Base-by-base conservation (phyloP, 2,113 vertebrate genomes). In the Xyrauchen texanus region DNA sequence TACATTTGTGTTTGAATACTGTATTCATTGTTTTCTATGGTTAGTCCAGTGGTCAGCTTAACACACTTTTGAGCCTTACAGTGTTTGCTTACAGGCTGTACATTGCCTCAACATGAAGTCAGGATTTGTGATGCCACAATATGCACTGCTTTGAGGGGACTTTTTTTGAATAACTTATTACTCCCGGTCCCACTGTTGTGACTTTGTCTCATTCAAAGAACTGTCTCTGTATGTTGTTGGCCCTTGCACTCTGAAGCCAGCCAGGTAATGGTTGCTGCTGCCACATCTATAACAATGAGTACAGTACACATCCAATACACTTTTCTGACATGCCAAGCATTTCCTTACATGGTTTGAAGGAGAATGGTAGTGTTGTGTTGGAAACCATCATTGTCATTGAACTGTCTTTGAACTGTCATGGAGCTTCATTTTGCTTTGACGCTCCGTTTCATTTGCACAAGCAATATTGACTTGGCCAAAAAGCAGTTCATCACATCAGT, bases 281-380 rank as follows among this genome's bases (percentile, higher is more conserved):
- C 51, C 51, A 49, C 71, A 68, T 8, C 46, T 68, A 15, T 51
- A 68, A 51, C 66, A 68, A 9, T 68, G 47, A 46, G 8, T 68
- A 10, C 64, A 67, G 34, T 67, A 42, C 6, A 11, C 46, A 16
- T n/a, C 44, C 2, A 12, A 46, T 68, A 13, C 66, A 9, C 44
- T 15, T 68, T 52, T 5, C 51, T 52, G 51, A 52, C 51, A 52
- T 8, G 51, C 51, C 51, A 52, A 8, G 9, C 51, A 52, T 52
- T 52, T 52, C 9, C 51, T 52, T 8, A 8, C 51, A 8, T 8
- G 51, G 9, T 7, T 52, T 51, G 66, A 15, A 8, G 13, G 46
- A 5, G 66, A 7, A 68, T 51, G 5, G 5, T 13, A n/a, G n/a
- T n/a, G n/a, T n/a, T n/a, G n/a, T n/a, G n/a, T n/a, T n/a, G n/a